Evolutionary conservation across 2,113 vertebrate genomes (phyloP), one percentile per base, ranked within the genome.

Genomic region (Gallinago paraguaiae): DNA sequence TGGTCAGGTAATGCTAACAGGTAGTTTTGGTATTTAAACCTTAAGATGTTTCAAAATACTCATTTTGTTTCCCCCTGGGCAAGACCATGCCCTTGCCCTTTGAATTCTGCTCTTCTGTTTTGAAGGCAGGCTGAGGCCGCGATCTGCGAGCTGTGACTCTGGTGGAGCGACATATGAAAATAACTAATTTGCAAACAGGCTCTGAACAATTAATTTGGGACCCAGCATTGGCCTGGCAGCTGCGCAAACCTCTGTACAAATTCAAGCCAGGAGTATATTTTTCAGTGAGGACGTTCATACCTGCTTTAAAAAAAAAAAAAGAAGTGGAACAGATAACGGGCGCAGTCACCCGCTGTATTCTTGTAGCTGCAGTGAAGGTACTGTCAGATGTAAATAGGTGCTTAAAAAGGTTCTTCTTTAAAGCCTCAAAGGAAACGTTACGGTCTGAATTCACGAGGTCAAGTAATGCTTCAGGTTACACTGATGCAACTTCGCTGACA

Each of bases 141-240:
- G 6, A 81, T 63, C 59, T 72, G 11, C 27, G 19, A 54, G 24
- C 46, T 56, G 53, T 71, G 53, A 5, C 57, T 41, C 16, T 64
- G 35, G 25, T 75, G 67, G 92, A 93, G 72, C 48, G 67, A 71
- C 2, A 3, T 72, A 83, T 81, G 92, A 86, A 93, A 95, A 85
- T 39, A 37, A 17, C 54, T 67, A 10, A 92, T 97, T 92, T 96
- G 51, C 90, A 94, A 87, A 75, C 78, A 54, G 43, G 56, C 54
- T 94, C 79, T 53, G 41, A 96, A 77, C 48, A 86, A 56, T 94
- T 96, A 88, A 57, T 96, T 93, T 88, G 88, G 60, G 60, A 77
- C 30, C 54, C 71, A 67, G 63, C 80, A 60, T 10, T 84, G 63
- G 57, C 63, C 70, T 71, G 81, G 31, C 80, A 89, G 69, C 65